Evolutionary conservation across 2,113 vertebrate genomes (phyloP).

Genomic region (Pelodiscus sinensis): DNA sequence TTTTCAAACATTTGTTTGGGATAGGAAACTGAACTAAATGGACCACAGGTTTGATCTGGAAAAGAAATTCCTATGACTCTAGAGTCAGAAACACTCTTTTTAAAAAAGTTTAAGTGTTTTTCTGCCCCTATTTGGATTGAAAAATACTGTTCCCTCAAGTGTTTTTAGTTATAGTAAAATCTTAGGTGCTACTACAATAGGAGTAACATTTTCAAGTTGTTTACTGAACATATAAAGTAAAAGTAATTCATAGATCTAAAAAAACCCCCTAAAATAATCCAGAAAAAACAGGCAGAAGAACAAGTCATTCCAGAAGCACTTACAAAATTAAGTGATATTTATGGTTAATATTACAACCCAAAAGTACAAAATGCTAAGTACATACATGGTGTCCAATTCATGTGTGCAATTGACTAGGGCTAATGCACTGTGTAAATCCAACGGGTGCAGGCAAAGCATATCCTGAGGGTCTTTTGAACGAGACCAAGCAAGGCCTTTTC

Average conservation of each 20-base stretch:
- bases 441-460: conserved; percentile 83
- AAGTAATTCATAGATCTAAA: neutral
- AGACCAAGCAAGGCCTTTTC: conserved; percentile 90
- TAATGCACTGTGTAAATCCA: conserved; percentile 85
- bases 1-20: neutral
- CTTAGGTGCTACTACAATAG: neutral
- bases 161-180: neutral
- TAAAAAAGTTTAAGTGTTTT: neutral
- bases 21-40: neutral
- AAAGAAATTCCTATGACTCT: neutral
- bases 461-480: conserved; percentile 80
- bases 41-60: neutral
- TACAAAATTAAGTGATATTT: neutral
- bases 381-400: conserved; percentile 81
- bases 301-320: neutral
- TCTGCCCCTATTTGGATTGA: neutral
- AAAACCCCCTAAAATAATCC: neutral
- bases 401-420: conserved; percentile 65
- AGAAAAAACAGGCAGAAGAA: neutral
- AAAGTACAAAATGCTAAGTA: neutral
- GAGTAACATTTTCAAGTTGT: neutral
- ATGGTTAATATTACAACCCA: neutral
- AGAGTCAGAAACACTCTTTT: neutral
- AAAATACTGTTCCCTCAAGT: neutral
- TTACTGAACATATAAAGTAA: neutral